A percentile compares a stretch with the other conserved stretches of the same genome.
Evolutionary conservation across 2,113 vertebrate species (phyloP).

Genomic region (Benitochromis conjunctus): DNA sequence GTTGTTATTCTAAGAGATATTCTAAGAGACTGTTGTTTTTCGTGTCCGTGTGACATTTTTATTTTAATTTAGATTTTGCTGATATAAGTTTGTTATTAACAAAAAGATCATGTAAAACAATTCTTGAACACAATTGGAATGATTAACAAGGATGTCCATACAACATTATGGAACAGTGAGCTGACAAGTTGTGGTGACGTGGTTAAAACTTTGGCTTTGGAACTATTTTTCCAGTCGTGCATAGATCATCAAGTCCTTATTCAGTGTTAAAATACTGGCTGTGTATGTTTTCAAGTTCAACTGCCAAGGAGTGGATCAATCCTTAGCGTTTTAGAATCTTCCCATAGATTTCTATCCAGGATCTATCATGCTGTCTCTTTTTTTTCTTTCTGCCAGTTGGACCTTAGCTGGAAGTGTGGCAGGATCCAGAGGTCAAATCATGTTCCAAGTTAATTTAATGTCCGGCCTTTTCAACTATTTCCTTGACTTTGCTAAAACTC

Average conservation of each 20-base stretch:
- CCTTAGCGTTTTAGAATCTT: neutral
- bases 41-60: neutral
- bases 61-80: neutral
- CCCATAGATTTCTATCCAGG: neutral
- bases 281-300: neutral
- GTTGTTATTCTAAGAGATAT: neutral
- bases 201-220: neutral
- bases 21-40: neutral
- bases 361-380: neutral
- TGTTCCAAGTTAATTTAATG: accelerated
- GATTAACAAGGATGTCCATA: neutral
- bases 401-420: neutral
- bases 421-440: neutral
- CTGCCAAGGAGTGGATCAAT: accelerated
- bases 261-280: neutral
- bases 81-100: neutral
- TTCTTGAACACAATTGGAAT: neutral
- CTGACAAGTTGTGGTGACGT: neutral
- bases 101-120: neutral
- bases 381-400: neutral
- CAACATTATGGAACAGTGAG: neutral
- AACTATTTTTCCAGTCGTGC: neutral
- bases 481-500: neutral
- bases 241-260: neutral
- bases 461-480: neutral